Evolutionary conservation across 2,797 vertebrate species (phyloP), one percentile per base, ranked within the genome.

Genomic region (Artibeus lituratus): DNA sequence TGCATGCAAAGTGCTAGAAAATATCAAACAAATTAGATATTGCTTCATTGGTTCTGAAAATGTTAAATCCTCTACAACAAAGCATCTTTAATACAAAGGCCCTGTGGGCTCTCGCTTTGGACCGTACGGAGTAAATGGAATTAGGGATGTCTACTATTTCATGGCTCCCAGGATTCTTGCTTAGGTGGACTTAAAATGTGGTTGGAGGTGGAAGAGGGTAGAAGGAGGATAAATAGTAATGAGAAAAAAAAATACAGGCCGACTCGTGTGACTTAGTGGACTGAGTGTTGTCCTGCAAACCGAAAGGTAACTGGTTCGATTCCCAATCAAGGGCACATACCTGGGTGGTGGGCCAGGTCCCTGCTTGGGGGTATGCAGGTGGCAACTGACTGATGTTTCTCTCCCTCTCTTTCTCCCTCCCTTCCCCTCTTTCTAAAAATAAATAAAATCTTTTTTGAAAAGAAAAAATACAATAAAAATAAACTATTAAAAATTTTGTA

Each of bases 1-100:
- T 77, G 85, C 69, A 65, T 95, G 65, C 69, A 59, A 87, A 93
- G 16, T 42, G 35, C 82, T 78, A 93, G 62, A 94, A 88, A 18
- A 53, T 35, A 55, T 44, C 49, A 91, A 86, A 83, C 47, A 53
- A 83, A 82, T 57, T 35, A 51, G 4, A 69, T 76, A 70, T 87
- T 90, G 49, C 49, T 69, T 91, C 82, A 62, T 15, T 53, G 26
- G 70, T 83, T 88, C 22, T 86, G 26, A 89, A 65, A 93, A 88
- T 70, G 72, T 70, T 93, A 78, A 74, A 82, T 42, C 87, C 49
- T 57, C 32, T 72, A 82, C 57, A 92, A 32, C 53, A 44, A 88
- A 86, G 32, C 14, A 69, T 53, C 16, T 44, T 65, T 80, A 91
- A 94, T 32, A 72, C 37, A 72, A 86, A 84, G 62, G 0, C 10